Evolutionary conservation across 2,797 vertebrate species (phyloP).

Genomic region (Sebastiscus albofasciatus): DNA sequence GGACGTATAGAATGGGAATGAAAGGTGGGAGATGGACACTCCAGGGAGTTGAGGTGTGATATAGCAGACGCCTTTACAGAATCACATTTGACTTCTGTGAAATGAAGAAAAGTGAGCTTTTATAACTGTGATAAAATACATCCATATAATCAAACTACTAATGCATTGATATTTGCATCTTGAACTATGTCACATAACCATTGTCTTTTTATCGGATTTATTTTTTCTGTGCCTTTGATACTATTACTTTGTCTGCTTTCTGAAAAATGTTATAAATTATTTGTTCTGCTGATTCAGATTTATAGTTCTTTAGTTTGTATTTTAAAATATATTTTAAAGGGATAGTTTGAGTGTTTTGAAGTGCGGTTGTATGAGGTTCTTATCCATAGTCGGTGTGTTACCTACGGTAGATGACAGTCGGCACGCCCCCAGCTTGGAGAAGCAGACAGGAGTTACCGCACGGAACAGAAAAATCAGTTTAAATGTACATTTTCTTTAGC

Average conservation of each 20-base stretch:
- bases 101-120: neutral
- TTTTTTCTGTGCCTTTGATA: neutral
- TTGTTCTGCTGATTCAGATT: neutral
- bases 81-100: neutral
- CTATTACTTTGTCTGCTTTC: neutral
- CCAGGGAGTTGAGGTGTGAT: neutral
- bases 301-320: neutral
- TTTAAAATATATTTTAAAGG: neutral
- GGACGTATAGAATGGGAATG: conserved; percentile 6
- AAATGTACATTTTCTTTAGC: too few species aligned
- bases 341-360: too few species aligned
- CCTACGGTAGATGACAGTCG: too few species aligned
- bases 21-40: conserved; percentile 3
- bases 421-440: too few species aligned
- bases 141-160: neutral
- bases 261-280: neutral
- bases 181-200: neutral
- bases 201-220: neutral
- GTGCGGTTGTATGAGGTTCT: too few species aligned
- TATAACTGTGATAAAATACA: neutral
- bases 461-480: too few species aligned
- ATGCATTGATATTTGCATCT: neutral
- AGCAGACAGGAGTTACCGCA: too few species aligned
- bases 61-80: neutral
- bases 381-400: too few species aligned